Evolutionary conservation across 2,888 invertebrate genomes (phyloP).

Genomic region (Cataglyphis rosenhaueri): DNA sequence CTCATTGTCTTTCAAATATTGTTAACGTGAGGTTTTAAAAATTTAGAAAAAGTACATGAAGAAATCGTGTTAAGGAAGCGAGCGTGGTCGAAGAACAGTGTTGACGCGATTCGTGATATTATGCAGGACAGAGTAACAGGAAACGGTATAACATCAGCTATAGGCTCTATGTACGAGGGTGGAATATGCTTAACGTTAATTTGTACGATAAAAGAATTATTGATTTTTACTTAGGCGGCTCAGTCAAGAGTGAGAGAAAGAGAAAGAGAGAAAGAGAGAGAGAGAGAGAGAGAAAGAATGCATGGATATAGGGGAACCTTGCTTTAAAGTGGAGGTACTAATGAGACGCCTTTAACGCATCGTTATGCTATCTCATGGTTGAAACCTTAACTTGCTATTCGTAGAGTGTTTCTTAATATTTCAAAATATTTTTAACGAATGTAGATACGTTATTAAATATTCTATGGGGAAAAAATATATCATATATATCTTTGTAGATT

Average conservation of each 20-base stretch:
- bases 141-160: slow-evolving; percentile 74
- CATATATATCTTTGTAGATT: background rate
- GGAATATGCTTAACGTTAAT: slow-evolving; percentile 84
- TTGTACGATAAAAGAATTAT: slow-evolving; percentile 84
- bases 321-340: slow-evolving; percentile 79
- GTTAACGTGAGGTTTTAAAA: background rate
- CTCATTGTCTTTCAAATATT: background rate
- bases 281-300: slow-evolving; percentile 75
- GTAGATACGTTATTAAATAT: background rate
- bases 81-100: slow-evolving; percentile 56
- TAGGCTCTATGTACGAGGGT: slow-evolving; percentile 78
- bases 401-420: background rate
- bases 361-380: slow-evolving; percentile 63
- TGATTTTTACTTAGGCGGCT: slow-evolving; percentile 83
- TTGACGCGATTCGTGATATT: slow-evolving; percentile 74
- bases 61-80: slow-evolving; percentile 41
- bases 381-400: slow-evolving; percentile 5
- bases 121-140: slow-evolving; percentile 75
- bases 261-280: slow-evolving; percentile 75
- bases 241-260: slow-evolving; percentile 78
- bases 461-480: background rate
- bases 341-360: slow-evolving; percentile 78
- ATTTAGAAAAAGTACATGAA: slow-evolving; percentile 9
- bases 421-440: background rate
- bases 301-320: slow-evolving; percentile 67